Evolutionary conservation across 2,888 invertebrate species (phyloP).

Genomic region (Helicoverpa assulta): DNA sequence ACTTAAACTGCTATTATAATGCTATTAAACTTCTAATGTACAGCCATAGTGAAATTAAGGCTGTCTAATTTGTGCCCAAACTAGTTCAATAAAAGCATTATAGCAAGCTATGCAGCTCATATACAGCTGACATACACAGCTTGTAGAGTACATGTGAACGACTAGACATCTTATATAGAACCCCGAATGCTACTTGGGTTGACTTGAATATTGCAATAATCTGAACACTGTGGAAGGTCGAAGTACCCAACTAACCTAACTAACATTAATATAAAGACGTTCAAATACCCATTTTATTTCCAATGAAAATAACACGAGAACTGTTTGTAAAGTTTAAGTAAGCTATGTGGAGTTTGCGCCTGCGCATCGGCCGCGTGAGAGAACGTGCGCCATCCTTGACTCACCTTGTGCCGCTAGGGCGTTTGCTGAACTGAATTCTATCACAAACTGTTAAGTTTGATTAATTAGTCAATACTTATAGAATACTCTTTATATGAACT

Average conservation of each 20-base stretch:
- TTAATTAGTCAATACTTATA: constrained; percentile 1
- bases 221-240: not conserved
- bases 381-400: constrained; percentile 58
- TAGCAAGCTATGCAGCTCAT: too few species aligned
- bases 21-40: too few species aligned
- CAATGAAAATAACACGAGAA: constrained; percentile 4
- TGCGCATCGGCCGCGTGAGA: constrained; percentile 55
- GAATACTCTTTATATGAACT: too few species aligned
- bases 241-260: not conserved
- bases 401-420: constrained; percentile 49
- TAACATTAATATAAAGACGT: not conserved
- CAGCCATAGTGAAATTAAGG: too few species aligned
- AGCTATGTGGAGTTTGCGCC: constrained; percentile 40
- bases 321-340: constrained; percentile 32
- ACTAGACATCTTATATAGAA: too few species aligned
- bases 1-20: too few species aligned
- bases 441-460: constrained; percentile 12
- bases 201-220: not conserved
- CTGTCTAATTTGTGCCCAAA: too few species aligned
- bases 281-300: constrained; percentile 6
- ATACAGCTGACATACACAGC: too few species aligned
- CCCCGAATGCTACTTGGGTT: too few species aligned
- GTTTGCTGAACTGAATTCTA: constrained; percentile 43
- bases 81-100: too few species aligned
- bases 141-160: too few species aligned